Base-by-base conservation (phyloP, 1,140 invertebrate genomes). In the Lepidurus couesii region DNA sequence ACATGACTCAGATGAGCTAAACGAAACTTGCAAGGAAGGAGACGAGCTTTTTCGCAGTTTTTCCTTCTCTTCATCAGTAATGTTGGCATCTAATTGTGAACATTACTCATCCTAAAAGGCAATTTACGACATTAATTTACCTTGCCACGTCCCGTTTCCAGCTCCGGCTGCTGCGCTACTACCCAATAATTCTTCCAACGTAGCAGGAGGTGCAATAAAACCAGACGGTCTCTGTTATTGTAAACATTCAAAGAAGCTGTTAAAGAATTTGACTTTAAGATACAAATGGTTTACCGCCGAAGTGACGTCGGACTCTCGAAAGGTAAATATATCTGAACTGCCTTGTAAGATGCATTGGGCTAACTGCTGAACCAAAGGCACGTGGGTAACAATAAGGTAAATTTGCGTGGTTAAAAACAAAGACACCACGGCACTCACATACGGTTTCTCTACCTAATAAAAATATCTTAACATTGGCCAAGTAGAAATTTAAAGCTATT, bases 341-440 rank as follows among this genome's bases (percentile, higher is more conserved):
- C 90, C 92, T 83, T 93, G 91, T 1, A 98, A 85, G 82, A 98
- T 93, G 44, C 97, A 93, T 86, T 93, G 92, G 43, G 95, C 94
- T 78, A 98, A 84, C 0, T 92, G 91, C 82, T 93, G 91, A 77
- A 98, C 94, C 76, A 98, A 88, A 3, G 95, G 94, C 9, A 90
- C 89, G 84, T 98, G 93, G 1, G 92, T 92, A 77, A 98, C 90
- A 79, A 98, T 98, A 44, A 98, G 87, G 86, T 98, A 98, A n/a
- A 98, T 95, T 90, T 98, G 93, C 6, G 96, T 97, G 65, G 98
- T 85, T 65, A 98, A 86, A 87, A 96, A 98, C 74, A 98, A 86
- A 0, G 95, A 90, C 0, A 98, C 94, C 4, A 97, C 93, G 78
- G 92, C 92, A 79, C 95, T 96, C 0, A 96, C 91, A 81, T 90